Evolutionary conservation across 2,113 vertebrate species (phyloP).

Genomic region (Menura novaehollandiae): DNA sequence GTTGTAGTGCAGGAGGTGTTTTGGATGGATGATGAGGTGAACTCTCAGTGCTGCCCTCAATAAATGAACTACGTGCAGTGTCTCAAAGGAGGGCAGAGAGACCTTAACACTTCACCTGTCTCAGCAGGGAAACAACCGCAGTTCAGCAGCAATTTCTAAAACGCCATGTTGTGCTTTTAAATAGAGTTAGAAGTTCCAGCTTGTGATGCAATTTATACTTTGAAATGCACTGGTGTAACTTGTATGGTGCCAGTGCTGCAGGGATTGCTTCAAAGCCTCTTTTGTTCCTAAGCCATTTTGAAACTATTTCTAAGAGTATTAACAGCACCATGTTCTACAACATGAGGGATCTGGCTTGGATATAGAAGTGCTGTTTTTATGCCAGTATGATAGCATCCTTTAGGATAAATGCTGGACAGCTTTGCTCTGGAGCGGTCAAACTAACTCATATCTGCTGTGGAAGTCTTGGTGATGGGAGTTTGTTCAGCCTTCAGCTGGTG

Average conservation of each 20-base stretch:
- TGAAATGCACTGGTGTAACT: neutral
- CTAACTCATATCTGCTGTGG: fast-evolving
- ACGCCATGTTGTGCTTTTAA: neutral
- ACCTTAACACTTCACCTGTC: neutral
- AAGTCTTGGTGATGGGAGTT: neutral
- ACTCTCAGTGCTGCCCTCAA: neutral
- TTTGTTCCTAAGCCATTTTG: neutral
- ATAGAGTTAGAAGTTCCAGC: neutral
- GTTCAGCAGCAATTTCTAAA: neutral
- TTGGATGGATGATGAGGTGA: neutral
- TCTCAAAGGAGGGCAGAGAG: neutral
- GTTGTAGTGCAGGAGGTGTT: neutral
- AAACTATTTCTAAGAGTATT: neutral
- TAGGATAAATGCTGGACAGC: neutral
- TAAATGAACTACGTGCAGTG: neutral
- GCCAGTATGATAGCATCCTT: neutral
- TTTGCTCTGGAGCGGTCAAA: neutral
- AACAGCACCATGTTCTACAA: neutral
- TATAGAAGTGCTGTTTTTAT: neutral
- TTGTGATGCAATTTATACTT: neutral
- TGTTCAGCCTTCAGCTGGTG: neutral
- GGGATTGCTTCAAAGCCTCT: neutral
- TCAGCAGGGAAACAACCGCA: neutral
- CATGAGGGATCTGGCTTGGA: neutral
- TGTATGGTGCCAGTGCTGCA: neutral